Evolutionary conservation across 1,140 invertebrate species (phyloP), one percentile per base, ranked within the genome.

Genomic region (Anastrepha obliqua): DNA sequence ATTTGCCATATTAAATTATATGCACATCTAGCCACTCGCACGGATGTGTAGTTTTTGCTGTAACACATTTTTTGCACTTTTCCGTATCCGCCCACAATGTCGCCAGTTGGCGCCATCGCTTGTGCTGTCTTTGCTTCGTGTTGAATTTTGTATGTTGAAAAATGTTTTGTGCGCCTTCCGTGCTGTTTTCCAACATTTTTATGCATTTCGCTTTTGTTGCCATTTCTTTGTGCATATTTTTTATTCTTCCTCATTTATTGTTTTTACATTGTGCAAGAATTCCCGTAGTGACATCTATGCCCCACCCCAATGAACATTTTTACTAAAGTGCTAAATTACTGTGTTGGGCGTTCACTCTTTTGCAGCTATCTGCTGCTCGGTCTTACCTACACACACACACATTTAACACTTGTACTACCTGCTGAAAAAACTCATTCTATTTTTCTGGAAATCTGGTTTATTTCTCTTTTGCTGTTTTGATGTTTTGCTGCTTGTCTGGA

Each of bases 1-100:
- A 58, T 81, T 81, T 81, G 74, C 47, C 47, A 29, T 81, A 81
- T 81, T 81, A 81, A 81, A 81, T 81, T 81, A 81, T 15, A 62
- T 74, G 42, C n/a, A 81, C 11, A 47, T 47, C 51, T 47, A 81
- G 55, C 74, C 11, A 81, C n/a, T 51, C n/a, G 44, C 51, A 55
- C 74, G 47, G 15, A 8, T 81, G 74, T 51, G 7, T 58, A n/a
- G 1, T 62, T 62, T 62, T 62, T 62, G 60, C 15, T 62, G 60
- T 17, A 62, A 62, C n/a, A 15, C 60, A 67, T 29, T 67, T 67
- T 67, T 67, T 67, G 9, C 64, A 67, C n/a, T 7, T 1, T 39
- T 67, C 29, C 29, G 11, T 4, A 29, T 20, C 17, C 74, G 47
- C 47, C 47, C 74, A 81, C 74, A 81, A n/a, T 55, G 74, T 55